Percentiles rank a stretch among this genome's conserved stretches.
Conservation (phyloP, 2,888 invertebrate genomes). For the Tubiluchus corallicola region DNA sequence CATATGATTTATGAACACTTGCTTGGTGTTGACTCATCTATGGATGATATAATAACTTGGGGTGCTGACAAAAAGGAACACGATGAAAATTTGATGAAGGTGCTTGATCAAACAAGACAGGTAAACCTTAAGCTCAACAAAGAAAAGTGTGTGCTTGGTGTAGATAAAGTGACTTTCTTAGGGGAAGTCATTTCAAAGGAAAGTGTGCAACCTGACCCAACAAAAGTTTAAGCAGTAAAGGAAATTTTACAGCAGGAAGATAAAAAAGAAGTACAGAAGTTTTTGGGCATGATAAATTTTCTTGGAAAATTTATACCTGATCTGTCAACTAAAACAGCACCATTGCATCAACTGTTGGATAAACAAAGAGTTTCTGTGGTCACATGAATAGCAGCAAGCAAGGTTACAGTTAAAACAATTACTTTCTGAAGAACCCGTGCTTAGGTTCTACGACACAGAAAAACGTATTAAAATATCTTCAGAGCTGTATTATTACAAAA, state of each 20-base stretch:
- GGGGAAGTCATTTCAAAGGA: conserved; percentile 10
- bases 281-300: conserved; percentile 11
- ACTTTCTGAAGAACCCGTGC: conserved; percentile 17
- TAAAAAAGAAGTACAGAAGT: conserved; percentile 9
- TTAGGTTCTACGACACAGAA: conserved; percentile 20
- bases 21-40: conserved; percentile 10
- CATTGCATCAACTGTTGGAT: conserved; percentile 1
- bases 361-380: no score
- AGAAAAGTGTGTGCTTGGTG: conserved; percentile 11
- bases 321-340: conserved; percentile 9
- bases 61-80: conserved; percentile 8
- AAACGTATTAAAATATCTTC: conserved; percentile 16
- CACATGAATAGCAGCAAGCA: conserved; percentile 11
- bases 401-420: conserved; percentile 19
- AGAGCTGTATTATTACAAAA: conserved; percentile 21
- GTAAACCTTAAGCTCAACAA: conserved; percentile 10
- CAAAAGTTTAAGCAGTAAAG: conserved; percentile 7
- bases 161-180: conserved; percentile 11
- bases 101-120: conserved; percentile 9
- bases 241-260: neutral
- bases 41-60: conserved; percentile 11
- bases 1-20: conserved; percentile 11
- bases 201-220: conserved; percentile 10
- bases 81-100: conserved; percentile 2
- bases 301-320: conserved; percentile 10